A percentile compares a stretch with the other conserved stretches of the same genome.
Conservation (phyloP, 2,113 vertebrate genomes). For the Phyllopteryx taeniolatus region DNA sequence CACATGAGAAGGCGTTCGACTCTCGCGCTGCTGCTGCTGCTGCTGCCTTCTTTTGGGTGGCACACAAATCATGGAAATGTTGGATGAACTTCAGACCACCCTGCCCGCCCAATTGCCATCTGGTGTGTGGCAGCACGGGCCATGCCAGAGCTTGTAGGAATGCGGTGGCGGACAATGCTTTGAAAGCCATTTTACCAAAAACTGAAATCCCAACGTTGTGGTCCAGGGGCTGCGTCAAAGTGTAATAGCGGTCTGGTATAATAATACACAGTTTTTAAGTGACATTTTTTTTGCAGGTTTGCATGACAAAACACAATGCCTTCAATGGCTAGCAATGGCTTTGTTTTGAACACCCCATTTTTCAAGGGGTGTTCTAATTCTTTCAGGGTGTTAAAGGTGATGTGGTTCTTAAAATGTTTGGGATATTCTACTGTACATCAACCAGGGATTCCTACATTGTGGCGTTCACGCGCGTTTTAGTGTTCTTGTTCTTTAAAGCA, state of each 20-base stretch:
- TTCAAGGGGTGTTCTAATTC: neutral
- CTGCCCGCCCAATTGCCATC: conserved; percentile 60
- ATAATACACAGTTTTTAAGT: neutral
- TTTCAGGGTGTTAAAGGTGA: neutral
- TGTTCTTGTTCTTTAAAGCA: too few relatives aligned
- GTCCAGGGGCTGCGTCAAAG: neutral
- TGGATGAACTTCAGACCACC: conserved; percentile 68
- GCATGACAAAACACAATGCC: too few relatives aligned
- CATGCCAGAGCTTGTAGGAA: conserved; percentile 62
- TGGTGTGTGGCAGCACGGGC: conserved; percentile 57
- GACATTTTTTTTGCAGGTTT: neutral
- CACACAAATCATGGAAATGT: conserved; percentile 43
- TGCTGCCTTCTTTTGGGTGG: conserved; percentile 27
- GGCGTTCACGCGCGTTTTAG: too few relatives aligned
- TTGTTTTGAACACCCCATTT: too few relatives aligned
- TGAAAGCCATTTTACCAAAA: neutral
- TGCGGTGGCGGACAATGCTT: conserved; percentile 33
- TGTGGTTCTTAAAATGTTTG: neutral
- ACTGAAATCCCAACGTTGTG: neutral
- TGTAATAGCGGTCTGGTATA: neutral
- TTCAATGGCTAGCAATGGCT: neutral
- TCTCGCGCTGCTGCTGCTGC: neutral
- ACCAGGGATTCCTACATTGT: neutral
- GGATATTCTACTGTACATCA: neutral
- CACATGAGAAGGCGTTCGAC: neutral